These are phyloP conservation scores for Columba livia DNA, from an alignment of 2,113 vertebrate genomes.

Conservation along the genomic window DNA sequence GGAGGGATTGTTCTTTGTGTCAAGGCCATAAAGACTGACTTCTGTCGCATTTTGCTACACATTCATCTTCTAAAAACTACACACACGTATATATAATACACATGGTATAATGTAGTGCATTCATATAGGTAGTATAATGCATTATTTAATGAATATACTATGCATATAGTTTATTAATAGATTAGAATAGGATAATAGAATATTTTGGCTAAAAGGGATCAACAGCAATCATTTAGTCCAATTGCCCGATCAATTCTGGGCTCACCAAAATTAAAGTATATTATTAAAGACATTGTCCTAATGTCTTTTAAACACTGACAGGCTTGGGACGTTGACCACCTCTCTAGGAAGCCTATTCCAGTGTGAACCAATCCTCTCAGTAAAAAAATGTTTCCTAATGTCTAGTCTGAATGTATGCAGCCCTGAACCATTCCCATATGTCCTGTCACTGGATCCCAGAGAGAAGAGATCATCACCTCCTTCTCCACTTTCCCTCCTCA, in stretches of 20 bases:
- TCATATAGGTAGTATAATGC: not conserved
- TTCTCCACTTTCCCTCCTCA: too few relatives aligned
- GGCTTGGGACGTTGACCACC: not conserved
- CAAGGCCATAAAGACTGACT: not conserved
- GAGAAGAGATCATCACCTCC: too few relatives aligned
- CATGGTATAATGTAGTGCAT: not conserved
- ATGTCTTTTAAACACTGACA: too few relatives aligned
- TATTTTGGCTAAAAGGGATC: not conserved
- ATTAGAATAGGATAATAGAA: not conserved
- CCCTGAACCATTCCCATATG: not conserved
- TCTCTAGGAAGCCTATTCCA: not conserved
- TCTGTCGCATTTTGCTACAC: not conserved
- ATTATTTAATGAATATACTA: not conserved
- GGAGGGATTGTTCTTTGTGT: not conserved
- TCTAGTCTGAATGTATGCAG: not conserved
- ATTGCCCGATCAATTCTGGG: too few relatives aligned
- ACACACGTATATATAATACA: not conserved
- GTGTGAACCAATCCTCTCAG: fast-evolving
- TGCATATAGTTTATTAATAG: not conserved
- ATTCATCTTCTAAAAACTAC: not conserved
- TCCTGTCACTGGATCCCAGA: not conserved
- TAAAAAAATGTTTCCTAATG: not conserved
- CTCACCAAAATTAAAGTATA: too few relatives aligned
- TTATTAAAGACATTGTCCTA: too few relatives aligned
- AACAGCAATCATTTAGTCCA: not conserved